These are phyloP conservation scores for Pseudachorutes palmiensis DNA, from an alignment of 1,140 invertebrate species.

Conservation along the genomic window DNA sequence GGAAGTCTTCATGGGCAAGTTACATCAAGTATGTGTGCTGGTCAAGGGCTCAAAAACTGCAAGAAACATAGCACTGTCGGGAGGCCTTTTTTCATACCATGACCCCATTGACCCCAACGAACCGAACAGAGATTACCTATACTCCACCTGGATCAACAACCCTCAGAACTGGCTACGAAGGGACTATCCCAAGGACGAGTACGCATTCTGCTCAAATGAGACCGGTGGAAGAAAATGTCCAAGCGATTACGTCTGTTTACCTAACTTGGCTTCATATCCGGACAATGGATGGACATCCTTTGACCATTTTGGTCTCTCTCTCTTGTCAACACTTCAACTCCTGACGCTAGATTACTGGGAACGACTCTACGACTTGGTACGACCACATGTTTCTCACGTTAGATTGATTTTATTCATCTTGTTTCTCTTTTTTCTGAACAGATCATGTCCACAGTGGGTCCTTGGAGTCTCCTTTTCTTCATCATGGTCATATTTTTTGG, in stretches of 20 bases:
- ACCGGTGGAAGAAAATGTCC: constrained; percentile 54
- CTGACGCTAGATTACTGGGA: constrained; percentile 90
- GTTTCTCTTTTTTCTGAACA: too few relatives aligned
- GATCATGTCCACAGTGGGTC: constrained; percentile 79
- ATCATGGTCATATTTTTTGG: constrained; percentile 88
- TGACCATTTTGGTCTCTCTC: constrained; percentile 87
- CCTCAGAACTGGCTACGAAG: constrained; percentile 33
- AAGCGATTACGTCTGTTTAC: constrained; percentile 64
- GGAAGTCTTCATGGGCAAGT: constrained; percentile 81
- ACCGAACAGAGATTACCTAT: too few relatives aligned
- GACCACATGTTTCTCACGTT: too few relatives aligned
- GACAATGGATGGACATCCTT: constrained; percentile 89
- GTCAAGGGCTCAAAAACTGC: constrained; percentile 14
- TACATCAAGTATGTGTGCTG: constrained; percentile 76
- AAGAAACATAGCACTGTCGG: neutral
- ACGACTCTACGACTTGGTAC: constrained; percentile 86
- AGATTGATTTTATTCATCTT: constrained; percentile 6
- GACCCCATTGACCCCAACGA: constrained; percentile 1
- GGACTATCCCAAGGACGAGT: constrained; percentile 33
- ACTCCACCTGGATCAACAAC: constrained; percentile 37
- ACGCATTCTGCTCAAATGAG: constrained; percentile 37
- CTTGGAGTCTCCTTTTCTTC: constrained; percentile 83
- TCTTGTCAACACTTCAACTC: constrained; percentile 84
- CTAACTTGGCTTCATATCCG: constrained; percentile 71
- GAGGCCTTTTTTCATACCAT: neutral